Evolutionary conservation across 2,888 invertebrate genomes (phyloP), one percentile per base, ranked within the genome.

Genomic region (Spilosoma lubricipeda): DNA sequence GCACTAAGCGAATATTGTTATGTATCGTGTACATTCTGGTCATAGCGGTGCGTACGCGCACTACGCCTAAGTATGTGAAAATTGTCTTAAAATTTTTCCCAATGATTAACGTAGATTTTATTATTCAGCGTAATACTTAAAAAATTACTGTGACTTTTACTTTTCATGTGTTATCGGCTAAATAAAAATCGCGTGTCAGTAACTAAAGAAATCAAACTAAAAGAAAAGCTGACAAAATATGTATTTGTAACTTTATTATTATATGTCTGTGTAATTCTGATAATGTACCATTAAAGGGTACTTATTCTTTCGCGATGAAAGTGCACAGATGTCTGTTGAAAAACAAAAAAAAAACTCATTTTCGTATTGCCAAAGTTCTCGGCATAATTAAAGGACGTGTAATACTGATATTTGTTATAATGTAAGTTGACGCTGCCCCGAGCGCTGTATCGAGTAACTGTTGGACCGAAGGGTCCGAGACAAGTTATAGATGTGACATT

Each of bases 21-120:
- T 85, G 84, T 89, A 92, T 92, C 91, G 95, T 95, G 95, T 95
- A 93, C 91, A 90, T 93, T 95, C 95, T 95, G 95, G 95, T 95
- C 95, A 95, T 94, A 93, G 89, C 87, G 91, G 90, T 91, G 89
- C 88, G 89, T 87, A 84, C 82, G 88, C 87, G 85, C 86, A 80
- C 87, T 89, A 89, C 90, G 87, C 88, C 88, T 92, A 92, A 90
- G 85, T 92, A 86, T 88, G 82, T 90, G 85, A 90, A 76, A 90
- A 90, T 88, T 81, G 88, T 88, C 81, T 85, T 87, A 86, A 88
- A 89, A 85, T 85, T 74, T 88, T 84, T 82, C 88, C 79, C 74
- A 74, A 89, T 89, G 88, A 89, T 81, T 87, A 87, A 84, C 85
- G 82, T 88, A 90, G 86, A 85, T 85, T 86, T 23, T 15, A 77